Percentiles rank a stretch among this genome's conserved stretches.
Conservation (phyloP, 64 coral and sea anemone species). For the Astreopora myriophthalma region DNA sequence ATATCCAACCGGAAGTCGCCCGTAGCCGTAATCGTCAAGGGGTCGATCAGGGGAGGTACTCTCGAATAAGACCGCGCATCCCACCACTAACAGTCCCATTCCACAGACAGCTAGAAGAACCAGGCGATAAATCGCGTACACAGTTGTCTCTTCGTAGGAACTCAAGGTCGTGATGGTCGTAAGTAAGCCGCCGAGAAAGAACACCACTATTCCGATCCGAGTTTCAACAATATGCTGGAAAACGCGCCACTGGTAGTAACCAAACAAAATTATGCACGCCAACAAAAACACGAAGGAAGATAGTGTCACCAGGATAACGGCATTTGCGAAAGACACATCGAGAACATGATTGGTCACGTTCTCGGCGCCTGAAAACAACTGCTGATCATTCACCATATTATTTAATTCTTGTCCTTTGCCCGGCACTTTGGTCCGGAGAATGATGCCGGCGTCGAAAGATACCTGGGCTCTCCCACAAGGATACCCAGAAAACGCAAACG, state of each 20-base stretch:
- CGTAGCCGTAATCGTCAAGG: constrained; percentile 8
- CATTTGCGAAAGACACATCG: constrained; percentile 29
- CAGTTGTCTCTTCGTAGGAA: constrained; percentile 8
- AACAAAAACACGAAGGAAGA: constrained; percentile 8
- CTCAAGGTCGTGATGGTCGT: constrained; percentile 80
- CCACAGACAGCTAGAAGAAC: constrained; percentile 10
- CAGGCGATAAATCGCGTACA: constrained; percentile 65
- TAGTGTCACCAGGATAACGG: constrained; percentile 22
- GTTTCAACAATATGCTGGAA: constrained; percentile 66
- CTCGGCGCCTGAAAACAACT: neutral
- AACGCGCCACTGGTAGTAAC: constrained; percentile 34
- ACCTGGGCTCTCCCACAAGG: no score
- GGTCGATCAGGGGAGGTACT: constrained; percentile 17
- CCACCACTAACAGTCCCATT: constrained; percentile 29
- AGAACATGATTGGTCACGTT: neutral
- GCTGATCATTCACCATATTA: neutral
- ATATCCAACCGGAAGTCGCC: constrained; percentile 63
- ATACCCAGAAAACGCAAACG: no score
- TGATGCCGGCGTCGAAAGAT: no score
- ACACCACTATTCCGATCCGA: constrained; percentile 65
- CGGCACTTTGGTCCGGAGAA: no score
- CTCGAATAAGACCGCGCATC: constrained; percentile 64
- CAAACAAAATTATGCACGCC: neutral
- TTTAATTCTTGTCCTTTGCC: no score
- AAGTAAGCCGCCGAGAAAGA: constrained; percentile 78